Conservation (phyloP, 92 coral and sea anemone species). For the Isaurus tuberculatus region DNA sequence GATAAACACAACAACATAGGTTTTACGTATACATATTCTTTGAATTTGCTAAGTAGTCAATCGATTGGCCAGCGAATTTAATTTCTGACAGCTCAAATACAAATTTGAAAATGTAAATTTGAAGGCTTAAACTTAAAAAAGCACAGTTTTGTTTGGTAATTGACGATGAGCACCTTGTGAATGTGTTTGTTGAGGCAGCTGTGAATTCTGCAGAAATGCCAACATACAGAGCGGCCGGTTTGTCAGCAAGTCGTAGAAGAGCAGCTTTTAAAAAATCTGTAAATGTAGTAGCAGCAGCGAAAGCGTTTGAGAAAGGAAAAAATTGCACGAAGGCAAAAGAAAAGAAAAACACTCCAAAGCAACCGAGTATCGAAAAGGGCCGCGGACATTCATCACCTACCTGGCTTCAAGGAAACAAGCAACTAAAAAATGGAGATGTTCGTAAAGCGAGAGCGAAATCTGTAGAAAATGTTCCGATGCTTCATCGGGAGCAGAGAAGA, state of each 20-base stretch:
- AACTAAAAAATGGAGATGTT: neutral
- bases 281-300: neutral
- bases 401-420: neutral
- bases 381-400: slow-evolving; percentile 1
- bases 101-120: too few relatives aligned
- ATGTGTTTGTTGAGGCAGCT: neutral
- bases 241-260: slow-evolving; percentile 25
- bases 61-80: too few relatives aligned
- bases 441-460: neutral
- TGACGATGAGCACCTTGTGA: too few relatives aligned
- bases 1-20: too few relatives aligned
- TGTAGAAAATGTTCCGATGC: neutral
- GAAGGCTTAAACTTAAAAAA: too few relatives aligned
- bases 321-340: neutral
- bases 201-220: slow-evolving; percentile 10
- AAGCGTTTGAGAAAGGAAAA: neutral
- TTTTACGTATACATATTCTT: too few relatives aligned
- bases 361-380: neutral
- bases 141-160: too few relatives aligned
- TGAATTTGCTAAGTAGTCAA: too few relatives aligned
- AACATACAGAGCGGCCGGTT: neutral
- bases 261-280: neutral
- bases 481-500: slow-evolving; percentile 11
- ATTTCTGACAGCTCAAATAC: too few relatives aligned
- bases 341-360: neutral